Conservation (phyloP, 2,113 vertebrate species). For the Trachemys scripta region DNA sequence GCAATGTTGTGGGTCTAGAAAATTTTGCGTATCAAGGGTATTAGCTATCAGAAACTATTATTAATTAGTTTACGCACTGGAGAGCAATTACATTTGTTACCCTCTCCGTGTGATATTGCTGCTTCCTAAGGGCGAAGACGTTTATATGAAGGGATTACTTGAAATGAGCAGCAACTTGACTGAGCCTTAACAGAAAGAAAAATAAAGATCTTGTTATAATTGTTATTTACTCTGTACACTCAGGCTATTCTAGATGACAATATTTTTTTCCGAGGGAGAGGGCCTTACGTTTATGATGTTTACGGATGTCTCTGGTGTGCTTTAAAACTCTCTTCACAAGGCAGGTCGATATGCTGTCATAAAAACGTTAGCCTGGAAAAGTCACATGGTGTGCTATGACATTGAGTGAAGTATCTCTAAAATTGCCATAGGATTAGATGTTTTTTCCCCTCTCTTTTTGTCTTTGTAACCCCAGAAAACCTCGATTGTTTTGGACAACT, state of each 20-base stretch:
- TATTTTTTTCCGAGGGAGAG: background rate
- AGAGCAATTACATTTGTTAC: rapidly evolving
- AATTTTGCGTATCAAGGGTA: background rate
- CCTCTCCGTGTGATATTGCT: background rate
- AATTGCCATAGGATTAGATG: background rate
- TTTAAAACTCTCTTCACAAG: background rate
- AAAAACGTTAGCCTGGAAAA: background rate
- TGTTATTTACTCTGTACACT: slow-evolving; percentile 30
- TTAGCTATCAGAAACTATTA: background rate
- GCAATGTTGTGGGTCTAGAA: background rate
- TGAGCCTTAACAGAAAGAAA: slow-evolving; percentile 74
- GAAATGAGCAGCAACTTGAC: slow-evolving; percentile 57
- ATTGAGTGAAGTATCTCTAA: background rate
- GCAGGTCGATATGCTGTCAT: rapidly evolving
- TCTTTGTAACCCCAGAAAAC: background rate
- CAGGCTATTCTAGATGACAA: slow-evolving; percentile 21
- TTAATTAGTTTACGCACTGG: background rate
- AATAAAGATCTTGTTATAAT: background rate
- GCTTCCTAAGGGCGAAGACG: background rate
- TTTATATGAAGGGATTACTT: slow-evolving; percentile 36
- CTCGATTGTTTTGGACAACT: background rate
- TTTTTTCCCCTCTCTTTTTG: background rate
- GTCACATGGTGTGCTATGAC: background rate
- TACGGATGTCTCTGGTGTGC: background rate
- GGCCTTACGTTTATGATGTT: background rate